Base-by-base conservation (phyloP, 2,113 vertebrate species). In the Arizona elegans region DNA sequence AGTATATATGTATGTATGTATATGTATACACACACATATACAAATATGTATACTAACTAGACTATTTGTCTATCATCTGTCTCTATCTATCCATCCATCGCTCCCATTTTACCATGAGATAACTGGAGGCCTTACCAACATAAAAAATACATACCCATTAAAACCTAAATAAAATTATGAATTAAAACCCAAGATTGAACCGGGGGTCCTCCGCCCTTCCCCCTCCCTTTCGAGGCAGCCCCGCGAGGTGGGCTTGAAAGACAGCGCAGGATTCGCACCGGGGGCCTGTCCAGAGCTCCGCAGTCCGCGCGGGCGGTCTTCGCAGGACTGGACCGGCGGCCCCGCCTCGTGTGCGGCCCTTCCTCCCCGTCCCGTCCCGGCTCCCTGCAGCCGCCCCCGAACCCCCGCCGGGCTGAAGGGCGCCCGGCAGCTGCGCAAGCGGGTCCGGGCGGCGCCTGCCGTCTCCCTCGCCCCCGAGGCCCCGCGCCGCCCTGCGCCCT, bases 361-460 rank as follows among this genome's bases (percentile, higher is more conserved):
- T 50, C 52, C 52, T 10, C 12, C 53, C 52, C 43, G 43, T 47
- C 52, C 62, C 1, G 7, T 4, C 59, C 87, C 12, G 92, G 4
- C 87, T 23, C 24, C 56, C 87, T 47, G 5, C 50, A 38, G 15
- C 88, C n/a, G 43, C 55, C 56, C 21, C 58, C 21, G 47, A 19
- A 2, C 92, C 33, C 88, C 47, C 47, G 81, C 75, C 43, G 92
- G 88, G 75, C 47, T 4, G 29, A 65, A 81, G 55, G 43, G 88
- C 43, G 88, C 8, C 89, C 29, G 26, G 70, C 55, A 33, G 55
- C 91, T 23, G 55, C 85, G 65, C 53, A 1, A 54, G 90, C 21
- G 56, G 50, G 81, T 5, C 75, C 92, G 5, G 89, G 87, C 95
- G 95, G 95, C 95, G 96, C 95, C 93, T 94, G 96, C 92, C 96